phyloP scores from a whole-genome alignment of 2,888 invertebrate genomes.

The Heliconius cydno region DNA sequence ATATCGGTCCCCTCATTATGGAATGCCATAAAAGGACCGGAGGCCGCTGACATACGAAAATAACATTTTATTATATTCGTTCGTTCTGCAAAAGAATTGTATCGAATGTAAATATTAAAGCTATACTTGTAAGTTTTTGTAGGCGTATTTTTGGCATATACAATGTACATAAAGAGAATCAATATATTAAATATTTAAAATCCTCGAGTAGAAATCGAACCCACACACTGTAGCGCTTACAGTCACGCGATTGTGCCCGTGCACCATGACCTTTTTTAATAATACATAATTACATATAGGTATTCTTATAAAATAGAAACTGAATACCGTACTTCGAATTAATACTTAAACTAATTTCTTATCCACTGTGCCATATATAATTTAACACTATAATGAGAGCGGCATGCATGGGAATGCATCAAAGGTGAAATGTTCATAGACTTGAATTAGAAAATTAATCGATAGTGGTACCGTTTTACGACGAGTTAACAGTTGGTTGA shows the following conservation, averaged over 20 bases:
- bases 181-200: neutral
- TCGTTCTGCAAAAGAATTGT: constrained; percentile 12
- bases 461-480: constrained; percentile 9
- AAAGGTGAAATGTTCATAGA: constrained; percentile 6
- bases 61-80: constrained; percentile 14
- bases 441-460: neutral
- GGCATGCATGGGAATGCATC: constrained; percentile 12
- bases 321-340: neutral
- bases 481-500: constrained; percentile 7
- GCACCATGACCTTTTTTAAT: neutral
- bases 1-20: constrained; percentile 18
- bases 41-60: constrained; percentile 13
- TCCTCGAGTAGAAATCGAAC: neutral
- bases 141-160: neutral
- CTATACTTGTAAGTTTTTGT: neutral
- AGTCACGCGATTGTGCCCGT: neutral
- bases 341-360: neutral
- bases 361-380: neutral
- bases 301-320: too few relatives aligned
- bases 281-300: neutral
- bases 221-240: neutral
- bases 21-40: constrained; percentile 18
- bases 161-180: neutral
- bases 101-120: constrained; percentile 14
- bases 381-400: constrained; percentile 6